Conservation (phyloP, 2,113 vertebrate species). For the Sisor rabdophorus region DNA sequence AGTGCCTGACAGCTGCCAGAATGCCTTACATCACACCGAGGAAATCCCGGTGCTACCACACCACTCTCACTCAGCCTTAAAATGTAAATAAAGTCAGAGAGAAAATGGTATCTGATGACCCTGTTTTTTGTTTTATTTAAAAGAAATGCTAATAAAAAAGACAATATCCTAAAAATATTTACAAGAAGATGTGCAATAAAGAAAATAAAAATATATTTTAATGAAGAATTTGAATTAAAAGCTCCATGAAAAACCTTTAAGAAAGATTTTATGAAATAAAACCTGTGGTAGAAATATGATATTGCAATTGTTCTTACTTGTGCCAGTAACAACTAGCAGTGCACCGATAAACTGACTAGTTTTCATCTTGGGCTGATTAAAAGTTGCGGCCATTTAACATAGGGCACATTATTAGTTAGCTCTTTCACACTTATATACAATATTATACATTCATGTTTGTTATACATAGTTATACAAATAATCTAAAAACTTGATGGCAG, state of each 20-base stretch:
- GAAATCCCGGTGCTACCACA: slow-evolving; percentile 40
- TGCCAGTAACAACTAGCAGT: background rate
- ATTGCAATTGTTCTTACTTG: too few species aligned
- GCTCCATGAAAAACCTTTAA: background rate
- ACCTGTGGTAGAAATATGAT: background rate
- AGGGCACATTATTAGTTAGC: background rate
- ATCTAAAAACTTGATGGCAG: too few species aligned
- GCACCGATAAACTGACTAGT: background rate
- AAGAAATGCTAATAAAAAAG: background rate
- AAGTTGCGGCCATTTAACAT: background rate
- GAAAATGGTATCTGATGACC: slow-evolving; percentile 21
- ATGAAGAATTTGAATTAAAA: background rate
- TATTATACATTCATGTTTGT: background rate
- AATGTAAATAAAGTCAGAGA: background rate
- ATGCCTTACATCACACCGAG: slow-evolving; percentile 51
- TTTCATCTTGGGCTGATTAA: background rate
- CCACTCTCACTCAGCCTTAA: background rate
- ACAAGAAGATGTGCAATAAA: background rate
- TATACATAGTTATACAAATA: background rate
- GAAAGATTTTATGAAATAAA: background rate
- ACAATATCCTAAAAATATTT: too few species aligned
- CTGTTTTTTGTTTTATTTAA: background rate
- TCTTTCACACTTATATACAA: background rate
- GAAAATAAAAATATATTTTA: background rate
- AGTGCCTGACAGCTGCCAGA: slow-evolving; percentile 61